Evolutionary conservation across 2,113 vertebrate species (phyloP).

Genomic region (Notarius lentiginosus): DNA sequence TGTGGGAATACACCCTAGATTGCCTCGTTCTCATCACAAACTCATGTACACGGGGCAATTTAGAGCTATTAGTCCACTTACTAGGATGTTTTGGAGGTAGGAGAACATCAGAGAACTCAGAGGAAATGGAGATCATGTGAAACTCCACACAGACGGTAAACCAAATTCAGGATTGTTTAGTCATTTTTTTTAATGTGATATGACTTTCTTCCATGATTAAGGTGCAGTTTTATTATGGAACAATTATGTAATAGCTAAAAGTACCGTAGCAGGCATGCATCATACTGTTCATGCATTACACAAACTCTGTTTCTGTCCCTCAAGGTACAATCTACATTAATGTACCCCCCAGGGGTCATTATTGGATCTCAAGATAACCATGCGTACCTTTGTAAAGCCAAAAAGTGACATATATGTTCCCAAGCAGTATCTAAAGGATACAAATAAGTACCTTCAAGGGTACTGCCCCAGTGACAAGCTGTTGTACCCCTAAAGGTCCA

Average conservation of each 20-base stretch:
- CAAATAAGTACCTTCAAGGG: too few relatives aligned
- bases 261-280: background rate
- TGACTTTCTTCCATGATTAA: background rate
- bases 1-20: background rate
- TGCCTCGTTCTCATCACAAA: background rate
- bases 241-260: background rate
- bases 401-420: too few relatives aligned
- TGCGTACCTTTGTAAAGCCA: too few relatives aligned
- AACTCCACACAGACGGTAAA: conserved; percentile 7
- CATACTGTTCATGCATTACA: background rate
- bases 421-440: too few relatives aligned
- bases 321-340: too few relatives aligned
- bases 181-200: background rate
- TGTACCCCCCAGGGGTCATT: too few relatives aligned
- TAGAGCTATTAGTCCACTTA: background rate
- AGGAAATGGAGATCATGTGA: background rate
- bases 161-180: background rate
- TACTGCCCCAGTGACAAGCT: too few relatives aligned
- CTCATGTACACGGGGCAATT: background rate
- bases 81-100: background rate
- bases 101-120: background rate
- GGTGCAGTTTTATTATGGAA: background rate
- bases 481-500: too few relatives aligned
- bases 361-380: too few relatives aligned
- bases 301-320: background rate